Conservation (phyloP, 1,140 invertebrate species). For the Brachionus koreanus region DNA sequence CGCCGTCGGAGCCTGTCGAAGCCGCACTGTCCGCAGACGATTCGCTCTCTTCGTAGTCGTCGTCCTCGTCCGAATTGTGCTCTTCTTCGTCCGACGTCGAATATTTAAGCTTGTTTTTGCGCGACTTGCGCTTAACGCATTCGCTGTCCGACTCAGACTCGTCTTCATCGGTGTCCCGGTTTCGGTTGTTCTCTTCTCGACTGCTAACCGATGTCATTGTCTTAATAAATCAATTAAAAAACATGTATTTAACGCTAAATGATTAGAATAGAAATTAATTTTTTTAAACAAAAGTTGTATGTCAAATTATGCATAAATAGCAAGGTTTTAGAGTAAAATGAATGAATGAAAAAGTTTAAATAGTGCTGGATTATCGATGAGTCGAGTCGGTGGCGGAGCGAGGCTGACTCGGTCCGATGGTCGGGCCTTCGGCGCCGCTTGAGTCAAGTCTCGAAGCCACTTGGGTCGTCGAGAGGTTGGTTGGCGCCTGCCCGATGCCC, state of each 20-base stretch:
- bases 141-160: background rate
- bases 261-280: background rate
- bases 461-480: too few species aligned
- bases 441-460: too few species aligned
- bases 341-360: background rate
- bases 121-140: background rate
- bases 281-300: background rate
- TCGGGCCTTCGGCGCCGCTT: too few species aligned
- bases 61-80: constrained; percentile 34
- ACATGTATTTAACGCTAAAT: background rate
- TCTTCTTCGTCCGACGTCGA: constrained; percentile 45
- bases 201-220: background rate
- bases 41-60: background rate
- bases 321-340: background rate
- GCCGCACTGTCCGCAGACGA: background rate
- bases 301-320: constrained; percentile 26
- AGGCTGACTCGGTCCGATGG: background rate
- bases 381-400: background rate
- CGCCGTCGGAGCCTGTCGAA: background rate
- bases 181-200: background rate
- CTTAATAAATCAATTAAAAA: background rate
- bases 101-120: background rate
- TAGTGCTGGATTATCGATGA: background rate
- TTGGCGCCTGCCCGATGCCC: too few species aligned
- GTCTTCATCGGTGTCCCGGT: background rate